Percentiles rank a stretch among this genome's conserved stretches.
Conservation (phyloP, 2,888 invertebrate genomes). For the Caenorhabditis afra region DNA sequence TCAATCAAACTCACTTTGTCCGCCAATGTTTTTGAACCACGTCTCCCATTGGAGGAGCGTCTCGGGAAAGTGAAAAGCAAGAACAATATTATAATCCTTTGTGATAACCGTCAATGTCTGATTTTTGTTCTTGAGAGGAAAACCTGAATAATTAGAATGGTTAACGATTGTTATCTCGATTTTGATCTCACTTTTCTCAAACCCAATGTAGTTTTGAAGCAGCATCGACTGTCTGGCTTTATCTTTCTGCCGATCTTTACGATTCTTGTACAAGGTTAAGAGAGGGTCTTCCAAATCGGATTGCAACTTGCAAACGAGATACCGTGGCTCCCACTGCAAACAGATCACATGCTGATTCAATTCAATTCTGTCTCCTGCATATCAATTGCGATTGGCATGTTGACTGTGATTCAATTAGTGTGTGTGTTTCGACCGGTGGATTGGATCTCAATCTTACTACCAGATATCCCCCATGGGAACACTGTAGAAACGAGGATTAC, state of each 20-base stretch:
- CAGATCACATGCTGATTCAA: no score
- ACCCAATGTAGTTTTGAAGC: conserved; percentile 62
- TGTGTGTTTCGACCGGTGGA: conserved; percentile 16
- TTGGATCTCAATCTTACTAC: background rate
- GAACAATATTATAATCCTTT: conserved; percentile 52
- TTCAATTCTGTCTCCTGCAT: conserved; percentile 1
- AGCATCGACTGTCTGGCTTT: conserved; percentile 57
- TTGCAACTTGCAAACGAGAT: conserved; percentile 62
- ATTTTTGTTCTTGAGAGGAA: conserved; percentile 53
- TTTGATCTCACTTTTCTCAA: conserved; percentile 61
- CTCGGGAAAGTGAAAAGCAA: conserved; percentile 64
- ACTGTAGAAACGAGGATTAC: conserved; percentile 48
- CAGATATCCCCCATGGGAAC: conserved; percentile 15
- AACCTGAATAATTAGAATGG: conserved; percentile 47
- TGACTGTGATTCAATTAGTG: conserved; percentile 8
- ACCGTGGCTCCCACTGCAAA: conserved; percentile 65
- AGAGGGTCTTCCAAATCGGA: conserved; percentile 60
- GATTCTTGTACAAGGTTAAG: conserved; percentile 61
- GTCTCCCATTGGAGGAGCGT: conserved; percentile 66
- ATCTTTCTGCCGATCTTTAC: conserved; percentile 63
- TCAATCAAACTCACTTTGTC: conserved; percentile 58
- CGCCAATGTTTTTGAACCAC: conserved; percentile 66
- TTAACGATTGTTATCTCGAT: background rate
- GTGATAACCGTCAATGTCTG: conserved; percentile 64
- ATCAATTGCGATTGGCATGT: background rate